Percentiles rank a stretch among this genome's conserved stretches.
Evolutionary conservation across 2,888 invertebrate genomes (phyloP).

Genomic region (Eristalinus sepulchralis): DNA sequence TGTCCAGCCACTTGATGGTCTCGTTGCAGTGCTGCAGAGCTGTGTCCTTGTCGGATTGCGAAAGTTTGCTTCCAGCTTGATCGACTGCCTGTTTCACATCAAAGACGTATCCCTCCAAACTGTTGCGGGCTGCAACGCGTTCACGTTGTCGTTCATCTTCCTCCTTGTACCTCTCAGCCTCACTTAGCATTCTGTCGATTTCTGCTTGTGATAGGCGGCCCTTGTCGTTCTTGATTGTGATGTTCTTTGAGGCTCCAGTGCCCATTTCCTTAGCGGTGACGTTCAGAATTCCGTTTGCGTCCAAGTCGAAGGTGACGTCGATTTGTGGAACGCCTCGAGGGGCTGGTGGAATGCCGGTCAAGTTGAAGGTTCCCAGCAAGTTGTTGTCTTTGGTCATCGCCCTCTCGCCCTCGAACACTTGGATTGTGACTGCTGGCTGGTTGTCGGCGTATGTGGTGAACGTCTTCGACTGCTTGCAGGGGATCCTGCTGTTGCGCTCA

Average conservation of each 20-base stretch:
- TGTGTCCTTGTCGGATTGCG: constrained; percentile 87
- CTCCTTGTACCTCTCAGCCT: constrained; percentile 87
- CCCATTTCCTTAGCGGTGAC: constrained; percentile 89
- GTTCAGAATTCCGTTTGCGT: constrained; percentile 97
- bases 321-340: constrained; percentile 93
- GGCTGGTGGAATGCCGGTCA: constrained; percentile 96
- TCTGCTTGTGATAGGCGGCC: constrained; percentile 90
- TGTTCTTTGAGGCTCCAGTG: constrained; percentile 87
- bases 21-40: constrained; percentile 84
- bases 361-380: constrained; percentile 95
- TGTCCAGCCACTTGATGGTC: constrained; percentile 88
- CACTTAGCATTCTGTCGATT: constrained; percentile 89
- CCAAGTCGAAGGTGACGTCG: constrained; percentile 91
- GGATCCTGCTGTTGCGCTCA: constrained; percentile 87
- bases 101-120: constrained; percentile 86
- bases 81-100: constrained; percentile 86
- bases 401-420: constrained; percentile 89
- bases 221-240: constrained; percentile 91
- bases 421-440: constrained; percentile 88
- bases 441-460: constrained; percentile 92
- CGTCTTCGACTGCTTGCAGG: constrained; percentile 87
- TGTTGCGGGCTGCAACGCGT: constrained; percentile 86
- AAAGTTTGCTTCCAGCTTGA: constrained; percentile 84
- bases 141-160: constrained; percentile 88
- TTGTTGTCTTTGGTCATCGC: constrained; percentile 97